Base-by-base conservation (phyloP, 2,888 invertebrate species). In the Diarsia mendica region DNA sequence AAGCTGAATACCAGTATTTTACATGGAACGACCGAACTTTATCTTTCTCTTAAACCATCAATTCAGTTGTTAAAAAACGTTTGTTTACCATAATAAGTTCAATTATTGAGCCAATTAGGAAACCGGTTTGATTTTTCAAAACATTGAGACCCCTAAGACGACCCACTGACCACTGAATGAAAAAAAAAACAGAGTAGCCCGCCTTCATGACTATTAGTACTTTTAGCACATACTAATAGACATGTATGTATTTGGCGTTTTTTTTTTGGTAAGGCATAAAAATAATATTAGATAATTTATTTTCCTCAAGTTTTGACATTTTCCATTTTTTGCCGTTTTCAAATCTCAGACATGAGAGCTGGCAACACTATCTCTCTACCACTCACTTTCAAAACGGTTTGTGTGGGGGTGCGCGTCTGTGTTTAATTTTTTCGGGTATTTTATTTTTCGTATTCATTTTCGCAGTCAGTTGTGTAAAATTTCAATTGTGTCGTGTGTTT, bases 371-470 rank as follows among this genome's bases (percentile, higher is more conserved):
- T 3, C 49, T 67, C 49, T 67, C 33, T 82, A 0, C 39, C 39
- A 39, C 39, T 39, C 82, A 73, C 58, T 77, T 79, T 77, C 67
- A 65, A 66, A 76, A 61, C 78, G 74, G 20, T 77, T 48, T 77
- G 39, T 39, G 66, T 13, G 13, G 8, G 8, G 33, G 61, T 44
- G 69, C 18, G 58, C 48, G 82, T 64, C 8, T 55, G 18, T 18
- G 64, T 78, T 2, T 11, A 23, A 23, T 39, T 48, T 49, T 0
- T 70, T 72, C 46, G 75, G 51, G 53, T 82, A 72, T 81, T 82
- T 85, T 84, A 48, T 74, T 78, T 83, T 77, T 74, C 85, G 85
- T 84, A 48, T 64, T 60, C 6, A 48, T 67, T 78, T 76, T 80
- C 61, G 55, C 33, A 18, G 20, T 70, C 33, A 20, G 9, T 71